These are phyloP conservation scores for Synanthedon formicaeformis DNA, from an alignment of 2,888 invertebrate species.

Conservation along the genomic window DNA sequence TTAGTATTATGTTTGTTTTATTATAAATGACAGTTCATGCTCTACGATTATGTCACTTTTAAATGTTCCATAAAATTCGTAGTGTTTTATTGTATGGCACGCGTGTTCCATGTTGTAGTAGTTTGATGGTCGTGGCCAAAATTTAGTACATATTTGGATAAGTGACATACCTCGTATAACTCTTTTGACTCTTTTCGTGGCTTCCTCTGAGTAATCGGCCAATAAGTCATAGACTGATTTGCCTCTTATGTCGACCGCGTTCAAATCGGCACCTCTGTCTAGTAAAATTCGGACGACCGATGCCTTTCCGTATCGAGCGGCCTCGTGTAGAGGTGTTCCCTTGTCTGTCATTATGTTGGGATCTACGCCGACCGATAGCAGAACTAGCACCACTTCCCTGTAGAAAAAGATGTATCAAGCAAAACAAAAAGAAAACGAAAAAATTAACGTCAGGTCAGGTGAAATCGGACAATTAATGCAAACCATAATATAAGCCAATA, in stretches of 20 bases:
- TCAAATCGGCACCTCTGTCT: conserved; percentile 84
- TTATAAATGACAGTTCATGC: too few relatives aligned
- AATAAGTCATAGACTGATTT: conserved; percentile 90
- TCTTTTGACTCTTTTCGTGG: conserved; percentile 86
- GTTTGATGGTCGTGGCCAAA: too few relatives aligned
- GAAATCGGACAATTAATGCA: too few relatives aligned
- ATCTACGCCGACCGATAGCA: conserved; percentile 87
- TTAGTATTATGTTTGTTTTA: too few relatives aligned
- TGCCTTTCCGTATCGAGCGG: conserved; percentile 90
- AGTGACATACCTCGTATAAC: conserved; percentile 82
- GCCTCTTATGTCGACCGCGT: conserved; percentile 81
- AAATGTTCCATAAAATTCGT: too few relatives aligned
- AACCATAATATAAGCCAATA: too few relatives aligned
- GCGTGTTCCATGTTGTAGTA: too few relatives aligned
- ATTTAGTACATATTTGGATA: background rate
- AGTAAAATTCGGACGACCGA: conserved; percentile 87
- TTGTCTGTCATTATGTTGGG: conserved; percentile 87
- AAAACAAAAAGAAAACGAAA: background rate
- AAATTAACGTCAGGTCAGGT: background rate
- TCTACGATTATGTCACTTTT: too few relatives aligned
- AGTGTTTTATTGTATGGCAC: too few relatives aligned
- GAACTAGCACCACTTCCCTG: conserved; percentile 84
- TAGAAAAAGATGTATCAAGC: conserved; percentile 2
- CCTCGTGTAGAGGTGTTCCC: conserved; percentile 94
- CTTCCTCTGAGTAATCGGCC: conserved; percentile 88